phyloP scores from a whole-genome alignment of 2,113 vertebrate species.

The Entomyzon cyanotis region DNA sequence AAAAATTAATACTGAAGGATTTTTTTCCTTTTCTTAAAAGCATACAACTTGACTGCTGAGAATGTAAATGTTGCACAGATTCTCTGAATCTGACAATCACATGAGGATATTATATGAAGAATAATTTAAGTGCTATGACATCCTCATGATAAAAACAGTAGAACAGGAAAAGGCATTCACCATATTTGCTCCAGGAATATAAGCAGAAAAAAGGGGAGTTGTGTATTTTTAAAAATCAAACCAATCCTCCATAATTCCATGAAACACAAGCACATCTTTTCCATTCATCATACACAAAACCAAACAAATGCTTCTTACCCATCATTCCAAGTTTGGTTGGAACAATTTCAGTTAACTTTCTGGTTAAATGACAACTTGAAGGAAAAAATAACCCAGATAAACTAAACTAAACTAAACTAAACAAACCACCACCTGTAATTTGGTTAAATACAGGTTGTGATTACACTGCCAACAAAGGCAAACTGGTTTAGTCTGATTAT shows the following conservation, averaged over 20 bases:
- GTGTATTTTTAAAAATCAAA: not conserved
- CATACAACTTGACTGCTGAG: not conserved
- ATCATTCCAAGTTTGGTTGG: not conserved
- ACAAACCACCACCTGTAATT: not conserved
- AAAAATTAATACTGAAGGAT: not conserved
- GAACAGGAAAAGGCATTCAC: not conserved
- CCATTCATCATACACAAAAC: not conserved
- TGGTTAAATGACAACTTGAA: not conserved
- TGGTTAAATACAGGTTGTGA: not conserved
- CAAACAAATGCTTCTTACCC: not conserved
- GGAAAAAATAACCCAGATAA: not conserved
- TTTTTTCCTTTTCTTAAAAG: not conserved
- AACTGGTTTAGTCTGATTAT: not conserved
- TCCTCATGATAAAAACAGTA: not conserved
- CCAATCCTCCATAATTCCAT: not conserved
- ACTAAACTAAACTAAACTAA: not conserved
- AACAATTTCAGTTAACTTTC: not conserved
- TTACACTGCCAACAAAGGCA: not conserved
- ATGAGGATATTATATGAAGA: not conserved
- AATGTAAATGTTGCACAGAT: not conserved
- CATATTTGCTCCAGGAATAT: not conserved
- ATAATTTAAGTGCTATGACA: not conserved
- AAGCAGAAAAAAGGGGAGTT: not conserved
- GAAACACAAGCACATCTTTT: not conserved
- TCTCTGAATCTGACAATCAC: accelerated